phyloP scores from a whole-genome alignment of 35 echinoderm and acorn worm genomes.

The Anneissia japonica region DNA sequence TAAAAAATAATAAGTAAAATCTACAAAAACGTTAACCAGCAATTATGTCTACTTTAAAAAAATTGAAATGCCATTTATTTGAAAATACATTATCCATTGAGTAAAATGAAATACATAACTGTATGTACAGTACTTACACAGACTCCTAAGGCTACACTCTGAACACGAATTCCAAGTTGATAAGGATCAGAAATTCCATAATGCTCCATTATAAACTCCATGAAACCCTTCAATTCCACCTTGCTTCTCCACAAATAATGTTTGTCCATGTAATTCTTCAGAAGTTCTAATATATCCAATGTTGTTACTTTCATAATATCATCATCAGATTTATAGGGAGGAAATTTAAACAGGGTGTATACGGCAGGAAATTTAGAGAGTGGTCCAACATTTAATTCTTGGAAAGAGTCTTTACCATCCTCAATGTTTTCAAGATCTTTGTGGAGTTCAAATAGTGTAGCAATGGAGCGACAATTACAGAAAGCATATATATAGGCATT shows the following conservation, averaged over 20 bases:
- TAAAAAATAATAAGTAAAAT: too few species aligned
- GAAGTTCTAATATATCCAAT: slow-evolving; percentile 20
- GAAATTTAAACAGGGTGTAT: slow-evolving; percentile 35
- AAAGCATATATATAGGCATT: slow-evolving; percentile 44
- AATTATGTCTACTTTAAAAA: too few species aligned
- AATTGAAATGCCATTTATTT: too few species aligned
- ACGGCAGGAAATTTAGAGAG: slow-evolving; percentile 23
- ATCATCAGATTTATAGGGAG: slow-evolving; percentile 6
- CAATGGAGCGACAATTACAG: slow-evolving; percentile 26
- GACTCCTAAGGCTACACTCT: slow-evolving; percentile 45
- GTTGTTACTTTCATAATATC: slow-evolving; percentile 44
- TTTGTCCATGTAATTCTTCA: not conserved
- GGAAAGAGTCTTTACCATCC: not conserved
- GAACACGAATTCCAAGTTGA: slow-evolving; percentile 36
- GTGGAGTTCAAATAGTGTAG: slow-evolving; percentile 26
- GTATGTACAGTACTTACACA: slow-evolving; percentile 44
- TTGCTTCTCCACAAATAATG: slow-evolving; percentile 12
- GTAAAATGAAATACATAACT: too few species aligned
- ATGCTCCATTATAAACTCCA: slow-evolving; percentile 23
- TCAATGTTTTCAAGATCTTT: slow-evolving; percentile 12
- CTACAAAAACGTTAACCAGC: too few species aligned
- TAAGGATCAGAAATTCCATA: slow-evolving; percentile 29
- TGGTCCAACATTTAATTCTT: slow-evolving; percentile 26
- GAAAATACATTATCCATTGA: too few species aligned
- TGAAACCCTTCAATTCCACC: slow-evolving; percentile 40